Percentiles rank a stretch among this genome's conserved stretches.
These are phyloP conservation scores for Trichomalopsis sarcophagae DNA, from an alignment of 1,140 invertebrate species.

Conservation along the genomic window DNA sequence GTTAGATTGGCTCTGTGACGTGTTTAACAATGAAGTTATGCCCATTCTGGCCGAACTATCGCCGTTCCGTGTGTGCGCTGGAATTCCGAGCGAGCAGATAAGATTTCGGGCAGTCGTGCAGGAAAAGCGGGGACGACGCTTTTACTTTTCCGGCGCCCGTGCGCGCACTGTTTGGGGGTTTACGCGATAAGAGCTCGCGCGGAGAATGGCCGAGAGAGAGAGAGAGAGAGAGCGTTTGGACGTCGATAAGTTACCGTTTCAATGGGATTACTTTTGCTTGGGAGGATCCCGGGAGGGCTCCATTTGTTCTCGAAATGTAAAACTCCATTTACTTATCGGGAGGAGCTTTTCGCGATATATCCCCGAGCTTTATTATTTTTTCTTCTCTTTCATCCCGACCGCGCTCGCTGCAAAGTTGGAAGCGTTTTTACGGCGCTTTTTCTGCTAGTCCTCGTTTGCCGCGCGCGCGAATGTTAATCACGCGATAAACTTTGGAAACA, in stretches of 20 bases:
- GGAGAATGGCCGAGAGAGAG: neutral
- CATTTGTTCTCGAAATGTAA: constrained; percentile 52
- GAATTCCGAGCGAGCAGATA: neutral
- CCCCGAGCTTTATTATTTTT: constrained; percentile 16
- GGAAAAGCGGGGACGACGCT: constrained; percentile 18
- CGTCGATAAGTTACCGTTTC: constrained; percentile 52
- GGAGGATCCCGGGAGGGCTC: constrained; percentile 37
- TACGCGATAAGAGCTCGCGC: neutral
- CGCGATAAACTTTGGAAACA: constrained; percentile 29
- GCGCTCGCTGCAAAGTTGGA: neutral
- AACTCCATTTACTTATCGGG: constrained; percentile 50
- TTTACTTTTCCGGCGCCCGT: neutral
- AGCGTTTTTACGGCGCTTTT: neutral
- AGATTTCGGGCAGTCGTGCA: neutral
- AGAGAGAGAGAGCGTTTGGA: constrained; percentile 22
- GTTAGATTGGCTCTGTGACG: constrained; percentile 32
- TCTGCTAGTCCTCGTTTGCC: neutral
- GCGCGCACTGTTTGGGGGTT: constrained; percentile 6
- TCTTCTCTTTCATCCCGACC: neutral
- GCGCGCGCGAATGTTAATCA: constrained; percentile 26
- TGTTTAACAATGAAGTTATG: constrained; percentile 42
- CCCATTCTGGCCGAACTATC: constrained; percentile 17
- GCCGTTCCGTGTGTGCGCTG: too few species aligned
- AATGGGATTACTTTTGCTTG: constrained; percentile 51
- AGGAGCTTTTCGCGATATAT: constrained; percentile 37